Conservation (phyloP, 2,797 vertebrate species). For the Rousettus madagascariensis region DNA sequence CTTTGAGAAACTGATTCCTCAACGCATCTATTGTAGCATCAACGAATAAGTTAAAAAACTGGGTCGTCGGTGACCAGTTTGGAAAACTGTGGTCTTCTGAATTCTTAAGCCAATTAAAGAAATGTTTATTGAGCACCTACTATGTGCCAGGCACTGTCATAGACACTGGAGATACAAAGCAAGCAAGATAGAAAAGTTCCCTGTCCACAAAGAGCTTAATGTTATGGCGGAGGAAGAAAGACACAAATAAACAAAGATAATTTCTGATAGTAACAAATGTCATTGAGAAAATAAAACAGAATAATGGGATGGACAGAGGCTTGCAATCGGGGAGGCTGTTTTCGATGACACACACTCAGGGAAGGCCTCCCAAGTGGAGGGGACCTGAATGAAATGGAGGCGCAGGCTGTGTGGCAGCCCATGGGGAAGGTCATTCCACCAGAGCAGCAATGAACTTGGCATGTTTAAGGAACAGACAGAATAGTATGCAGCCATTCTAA, state of each 20-base stretch:
- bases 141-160: background rate
- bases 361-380: background rate
- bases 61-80: background rate
- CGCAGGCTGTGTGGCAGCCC: accelerated
- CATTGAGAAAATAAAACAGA: background rate
- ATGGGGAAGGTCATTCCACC: background rate
- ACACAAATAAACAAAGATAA: background rate
- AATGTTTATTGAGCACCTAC: background rate
- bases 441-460: background rate
- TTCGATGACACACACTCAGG: background rate
- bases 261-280: background rate
- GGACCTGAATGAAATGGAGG: background rate
- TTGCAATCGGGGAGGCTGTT: background rate
- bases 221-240: background rate
- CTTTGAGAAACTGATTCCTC: background rate
- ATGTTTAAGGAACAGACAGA: background rate
- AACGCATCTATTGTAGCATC: background rate
- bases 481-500: background rate
- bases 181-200: background rate
- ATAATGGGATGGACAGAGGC: background rate
- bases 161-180: background rate
- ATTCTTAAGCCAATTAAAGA: background rate
- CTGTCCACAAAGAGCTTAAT: background rate
- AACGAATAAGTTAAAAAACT: background rate
- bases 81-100: background rate